Evolutionary conservation across 2,888 invertebrate species (phyloP).

Genomic region (Lacanobia oleracea): DNA sequence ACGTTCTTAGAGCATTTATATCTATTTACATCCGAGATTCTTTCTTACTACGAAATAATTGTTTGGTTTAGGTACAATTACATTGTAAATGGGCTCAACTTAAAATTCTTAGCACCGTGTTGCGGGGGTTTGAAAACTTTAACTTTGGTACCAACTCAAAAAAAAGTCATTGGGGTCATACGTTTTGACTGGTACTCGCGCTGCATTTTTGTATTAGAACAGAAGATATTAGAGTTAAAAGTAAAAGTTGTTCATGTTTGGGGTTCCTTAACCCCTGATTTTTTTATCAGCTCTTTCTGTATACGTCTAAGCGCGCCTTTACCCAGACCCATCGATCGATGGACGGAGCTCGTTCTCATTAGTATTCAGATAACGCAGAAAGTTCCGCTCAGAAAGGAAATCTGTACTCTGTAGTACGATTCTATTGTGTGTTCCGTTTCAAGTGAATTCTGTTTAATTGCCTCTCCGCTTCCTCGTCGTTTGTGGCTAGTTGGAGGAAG

Average conservation of each 20-base stretch:
- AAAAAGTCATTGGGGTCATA: neutral
- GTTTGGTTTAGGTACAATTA: neutral
- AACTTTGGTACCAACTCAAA: neutral
- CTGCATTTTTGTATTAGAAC: neutral
- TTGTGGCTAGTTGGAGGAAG: slow-evolving; percentile 24
- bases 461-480: slow-evolving; percentile 57
- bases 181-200: neutral
- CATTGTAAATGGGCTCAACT: neutral
- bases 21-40: slow-evolving; percentile 25
- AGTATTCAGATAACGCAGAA: slow-evolving; percentile 66
- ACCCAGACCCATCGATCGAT: slow-evolving; percentile 43
- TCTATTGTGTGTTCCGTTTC: slow-evolving; percentile 60
- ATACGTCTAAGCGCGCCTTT: slow-evolving; percentile 22
- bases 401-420: slow-evolving; percentile 63
- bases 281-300: neutral
- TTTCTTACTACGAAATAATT: slow-evolving; percentile 12
- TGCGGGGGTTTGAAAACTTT: neutral
- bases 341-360: slow-evolving; percentile 57
- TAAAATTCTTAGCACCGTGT: neutral
- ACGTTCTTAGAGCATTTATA: slow-evolving; percentile 39
- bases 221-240: neutral
- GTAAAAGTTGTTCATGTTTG: neutral
- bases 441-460: slow-evolving; percentile 61
- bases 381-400: slow-evolving; percentile 71
- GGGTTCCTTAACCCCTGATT: neutral